Percentiles rank a stretch among this genome's conserved stretches.
These are phyloP conservation scores for Rhagophthalmus giganteus DNA, from an alignment of 2,888 invertebrate species.

Conservation along the genomic window DNA sequence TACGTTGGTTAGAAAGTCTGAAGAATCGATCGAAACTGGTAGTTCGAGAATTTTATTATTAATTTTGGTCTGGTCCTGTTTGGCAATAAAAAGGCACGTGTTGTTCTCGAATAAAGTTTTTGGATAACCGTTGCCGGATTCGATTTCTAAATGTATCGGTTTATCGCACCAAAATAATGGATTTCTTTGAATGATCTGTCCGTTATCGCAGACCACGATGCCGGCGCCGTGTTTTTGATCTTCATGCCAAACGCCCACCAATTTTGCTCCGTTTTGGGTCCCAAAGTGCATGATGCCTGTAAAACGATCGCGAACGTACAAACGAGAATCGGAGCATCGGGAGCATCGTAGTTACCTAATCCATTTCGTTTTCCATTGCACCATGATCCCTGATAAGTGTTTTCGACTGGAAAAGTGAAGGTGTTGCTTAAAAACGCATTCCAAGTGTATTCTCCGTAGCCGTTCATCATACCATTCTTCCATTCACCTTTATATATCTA, in stretches of 20 bases:
- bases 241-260: conserved; percentile 60
- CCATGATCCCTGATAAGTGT: conserved; percentile 62
- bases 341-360: conserved; percentile 47
- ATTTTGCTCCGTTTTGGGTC: conserved; percentile 59
- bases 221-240: conserved; percentile 64
- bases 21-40: neutral
- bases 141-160: conserved; percentile 40
- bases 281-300: conserved; percentile 57
- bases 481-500: conserved; percentile 65
- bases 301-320: conserved; percentile 10
- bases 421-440: conserved; percentile 58
- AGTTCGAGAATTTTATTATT: neutral
- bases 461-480: conserved; percentile 61
- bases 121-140: conserved; percentile 1
- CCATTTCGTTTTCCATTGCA: conserved; percentile 60
- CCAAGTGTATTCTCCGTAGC: conserved; percentile 65
- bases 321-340: neutral
- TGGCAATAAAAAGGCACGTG: neutral
- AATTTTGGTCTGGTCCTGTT: neutral
- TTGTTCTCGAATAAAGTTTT: neutral
- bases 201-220: conserved; percentile 61
- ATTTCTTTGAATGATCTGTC: conserved; percentile 56
- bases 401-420: conserved; percentile 60
- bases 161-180: conserved; percentile 61
- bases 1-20: conserved; percentile 10